Evolutionary conservation across 2,888 invertebrate genomes (phyloP).

Genomic region (Adela reaumurella): DNA sequence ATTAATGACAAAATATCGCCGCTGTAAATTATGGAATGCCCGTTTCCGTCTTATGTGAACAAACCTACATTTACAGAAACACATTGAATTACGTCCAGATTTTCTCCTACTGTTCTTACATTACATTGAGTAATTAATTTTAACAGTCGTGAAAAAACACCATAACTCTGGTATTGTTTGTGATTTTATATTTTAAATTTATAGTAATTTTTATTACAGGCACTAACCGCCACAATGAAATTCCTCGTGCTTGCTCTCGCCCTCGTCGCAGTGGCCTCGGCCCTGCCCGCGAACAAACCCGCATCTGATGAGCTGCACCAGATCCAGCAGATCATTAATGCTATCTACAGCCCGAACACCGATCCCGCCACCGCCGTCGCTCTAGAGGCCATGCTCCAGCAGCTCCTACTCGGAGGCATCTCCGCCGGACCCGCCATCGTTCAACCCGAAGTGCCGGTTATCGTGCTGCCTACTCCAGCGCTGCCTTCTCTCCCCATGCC

Average conservation of each 20-base stretch:
- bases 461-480: conserved; percentile 5
- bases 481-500: too few species aligned
- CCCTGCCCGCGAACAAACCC: conserved; percentile 19
- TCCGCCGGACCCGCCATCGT: conserved; percentile 12
- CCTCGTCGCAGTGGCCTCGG: conserved; percentile 28
- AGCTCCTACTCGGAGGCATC: conserved; percentile 14
- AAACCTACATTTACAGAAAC: too few species aligned
- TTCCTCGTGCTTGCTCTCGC: conserved; percentile 26
- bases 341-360: conserved; percentile 29
- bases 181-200: too few species aligned
- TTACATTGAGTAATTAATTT: too few species aligned
- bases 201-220: too few species aligned
- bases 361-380: conserved; percentile 26
- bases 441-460: conserved; percentile 9
- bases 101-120: too few species aligned
- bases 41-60: too few species aligned
- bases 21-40: too few species aligned
- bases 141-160: too few species aligned
- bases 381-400: conserved; percentile 19
- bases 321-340: conserved; percentile 23
- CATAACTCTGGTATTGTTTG: too few species aligned
- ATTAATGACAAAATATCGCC: too few species aligned
- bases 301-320: conserved; percentile 15
- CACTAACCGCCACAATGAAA: conserved; percentile 25
- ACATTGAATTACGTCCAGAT: too few species aligned